phyloP scores from a whole-genome alignment of 2,888 invertebrate genomes.

The Drosophila cognata region DNA sequence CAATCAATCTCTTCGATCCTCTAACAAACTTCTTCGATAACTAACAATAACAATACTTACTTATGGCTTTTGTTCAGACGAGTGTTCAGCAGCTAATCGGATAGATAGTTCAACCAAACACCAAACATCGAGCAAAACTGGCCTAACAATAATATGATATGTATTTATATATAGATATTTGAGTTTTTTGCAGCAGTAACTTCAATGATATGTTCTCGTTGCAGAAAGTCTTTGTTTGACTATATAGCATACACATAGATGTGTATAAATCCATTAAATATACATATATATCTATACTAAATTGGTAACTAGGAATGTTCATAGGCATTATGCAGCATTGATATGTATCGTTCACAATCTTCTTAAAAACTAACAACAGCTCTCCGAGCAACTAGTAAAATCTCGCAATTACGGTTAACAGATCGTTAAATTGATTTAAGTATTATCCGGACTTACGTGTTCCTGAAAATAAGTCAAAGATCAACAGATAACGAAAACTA shows the following conservation, averaged over 20 bases:
- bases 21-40: slow-evolving; percentile 11
- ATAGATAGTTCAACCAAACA: slow-evolving; percentile 7
- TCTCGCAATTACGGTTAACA: slow-evolving; percentile 16
- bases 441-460: slow-evolving; percentile 54
- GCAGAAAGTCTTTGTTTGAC: slow-evolving; percentile 82
- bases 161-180: slow-evolving; percentile 26
- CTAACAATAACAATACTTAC: slow-evolving; percentile 52
- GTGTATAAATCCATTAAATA: slow-evolving; percentile 9
- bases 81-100: background rate
- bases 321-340: slow-evolving; percentile 60
- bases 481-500: slow-evolving; percentile 3
- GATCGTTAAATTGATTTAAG: background rate
- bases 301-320: slow-evolving; percentile 62
- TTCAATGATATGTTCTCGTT: slow-evolving; percentile 84
- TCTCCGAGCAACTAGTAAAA: slow-evolving; percentile 30
- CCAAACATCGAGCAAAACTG: slow-evolving; percentile 14
- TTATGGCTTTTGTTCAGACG: slow-evolving; percentile 20
- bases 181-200: slow-evolving; percentile 69
- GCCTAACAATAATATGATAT: slow-evolving; percentile 48
- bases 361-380: slow-evolving; percentile 63
- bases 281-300: slow-evolving; percentile 37
- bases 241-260: slow-evolving; percentile 49
- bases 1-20: slow-evolving; percentile 10
- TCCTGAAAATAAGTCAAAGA: slow-evolving; percentile 27
- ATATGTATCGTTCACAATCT: slow-evolving; percentile 77